A percentile compares a stretch with the other conserved stretches of the same genome.
Conservation (phyloP, 2,113 vertebrate genomes). For the Tangachromis dhanisi region DNA sequence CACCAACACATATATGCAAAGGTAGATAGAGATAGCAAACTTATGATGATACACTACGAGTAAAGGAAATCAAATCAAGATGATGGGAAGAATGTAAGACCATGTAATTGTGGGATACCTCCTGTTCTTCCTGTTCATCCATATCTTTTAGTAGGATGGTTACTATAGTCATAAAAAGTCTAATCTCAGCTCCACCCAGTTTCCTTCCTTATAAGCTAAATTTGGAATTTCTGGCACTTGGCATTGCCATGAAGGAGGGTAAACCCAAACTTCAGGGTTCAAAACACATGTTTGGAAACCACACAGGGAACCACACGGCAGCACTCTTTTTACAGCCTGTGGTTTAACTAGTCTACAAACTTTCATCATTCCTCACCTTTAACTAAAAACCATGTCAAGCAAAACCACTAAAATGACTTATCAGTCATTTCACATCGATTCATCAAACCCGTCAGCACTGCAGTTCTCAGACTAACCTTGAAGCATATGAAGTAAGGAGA, state of each 20-base stretch:
- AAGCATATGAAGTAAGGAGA: neutral
- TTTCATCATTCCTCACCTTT: neutral
- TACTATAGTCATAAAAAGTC: neutral
- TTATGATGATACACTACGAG: neutral
- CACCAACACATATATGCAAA: neutral
- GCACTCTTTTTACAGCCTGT: neutral
- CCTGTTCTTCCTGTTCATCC: neutral
- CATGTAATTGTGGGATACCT: neutral
- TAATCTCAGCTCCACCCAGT: neutral
- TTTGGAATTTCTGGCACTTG: neutral
- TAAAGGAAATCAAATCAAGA: neutral
- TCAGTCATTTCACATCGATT: neutral
- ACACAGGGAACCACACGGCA: neutral
- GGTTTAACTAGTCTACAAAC: neutral
- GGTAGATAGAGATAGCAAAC: neutral
- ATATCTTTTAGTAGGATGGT: neutral
- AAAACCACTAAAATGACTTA: neutral
- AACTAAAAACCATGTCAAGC: neutral
- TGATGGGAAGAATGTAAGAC: neutral
- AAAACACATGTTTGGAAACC: neutral
- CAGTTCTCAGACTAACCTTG: neutral
- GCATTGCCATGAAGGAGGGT: neutral
- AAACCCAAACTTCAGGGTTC: neutral
- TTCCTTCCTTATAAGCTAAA: neutral
- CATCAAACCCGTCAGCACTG: neutral